Evolutionary conservation across 2,888 invertebrate species (phyloP), one percentile per base, ranked within the genome.

Genomic region (Salticus scenicus): DNA sequence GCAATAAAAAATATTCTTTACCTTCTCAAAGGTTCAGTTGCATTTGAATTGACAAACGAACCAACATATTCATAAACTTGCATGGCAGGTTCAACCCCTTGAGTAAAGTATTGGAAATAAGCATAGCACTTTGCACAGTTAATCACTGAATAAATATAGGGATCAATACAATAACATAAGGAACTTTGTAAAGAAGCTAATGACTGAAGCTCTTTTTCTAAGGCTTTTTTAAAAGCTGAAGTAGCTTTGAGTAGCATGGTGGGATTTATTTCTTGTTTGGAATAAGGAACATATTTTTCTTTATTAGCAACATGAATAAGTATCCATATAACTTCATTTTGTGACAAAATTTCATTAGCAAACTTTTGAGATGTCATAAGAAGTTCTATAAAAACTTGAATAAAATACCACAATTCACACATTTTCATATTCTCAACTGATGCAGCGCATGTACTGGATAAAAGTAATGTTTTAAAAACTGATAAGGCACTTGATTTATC

Each of bases 91-190:
- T 88, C 81, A 28, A 90, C 30, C 47, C 89, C 90, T 24, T 87
- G 85, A 28, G 89, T 89, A 86, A 90, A 89, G 80, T 90, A 91
- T 69, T 90, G 89, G 88, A 90, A 91, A 72, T 90, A 79, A 7
- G 90, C 89, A 87, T 88, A 89, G 87, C 91, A 91, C 28, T 89
- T 88, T 24, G 51, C 42, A 73, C 87, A 77, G 66, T 77, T 77
- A 0, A 87, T 42, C 10, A 67, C 41, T 41, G 77, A 71, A 63
- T 63, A 77, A 17, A 27, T 10, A 64, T 14, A 31, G 2, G 85
- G 85, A 66, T 86, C 71, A 27, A 75, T 27, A 20, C 85, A 86
- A 14, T 70, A 75, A 14, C 85, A 86, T 0, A 78, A 14, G 0
- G 20, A 14, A 63, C 17, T 47, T n/a, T 47, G 28, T 14, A 24